Percentiles rank a stretch among this genome's conserved stretches.
Evolutionary conservation across 1,140 invertebrate species (phyloP).

Genomic region (Anagrus nilaparvatae): DNA sequence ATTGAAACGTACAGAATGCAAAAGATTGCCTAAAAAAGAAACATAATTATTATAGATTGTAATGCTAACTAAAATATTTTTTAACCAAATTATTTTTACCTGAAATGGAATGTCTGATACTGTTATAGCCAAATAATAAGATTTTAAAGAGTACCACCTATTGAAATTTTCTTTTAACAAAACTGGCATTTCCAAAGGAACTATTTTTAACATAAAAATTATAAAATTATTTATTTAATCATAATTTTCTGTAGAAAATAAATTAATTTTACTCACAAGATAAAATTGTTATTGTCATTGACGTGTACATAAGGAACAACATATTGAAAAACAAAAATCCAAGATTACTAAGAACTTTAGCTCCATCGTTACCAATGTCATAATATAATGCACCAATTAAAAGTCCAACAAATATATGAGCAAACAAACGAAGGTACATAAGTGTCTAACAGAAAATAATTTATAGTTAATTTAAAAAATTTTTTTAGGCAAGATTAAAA

Average conservation of each 20-base stretch:
- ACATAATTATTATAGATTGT: slow-evolving; percentile 8
- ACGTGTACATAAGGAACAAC: slow-evolving; percentile 96
- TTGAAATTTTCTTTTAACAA: slow-evolving; percentile 93
- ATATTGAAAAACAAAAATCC: slow-evolving; percentile 97
- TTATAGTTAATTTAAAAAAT: not conserved
- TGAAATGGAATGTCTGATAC: slow-evolving; percentile 95
- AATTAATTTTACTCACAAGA: slow-evolving; percentile 75
- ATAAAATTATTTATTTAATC: slow-evolving; percentile 11
- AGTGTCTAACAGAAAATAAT: slow-evolving; percentile 58
- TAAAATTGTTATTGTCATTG: slow-evolving; percentile 95
- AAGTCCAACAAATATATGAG: slow-evolving; percentile 83
- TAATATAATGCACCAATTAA: slow-evolving; percentile 89
- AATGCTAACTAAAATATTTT: slow-evolving; percentile 4
- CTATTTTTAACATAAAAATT: slow-evolving; percentile 50
- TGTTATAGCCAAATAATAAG: slow-evolving; percentile 93
- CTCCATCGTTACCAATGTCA: slow-evolving; percentile 86
- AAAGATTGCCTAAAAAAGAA: slow-evolving; percentile 62
- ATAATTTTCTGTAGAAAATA: slow-evolving; percentile 4
- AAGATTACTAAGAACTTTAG: slow-evolving; percentile 90
- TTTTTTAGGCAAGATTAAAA: not conserved
- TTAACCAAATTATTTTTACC: slow-evolving; percentile 43
- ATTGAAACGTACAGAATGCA: slow-evolving; percentile 88
- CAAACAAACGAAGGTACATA: slow-evolving; percentile 86
- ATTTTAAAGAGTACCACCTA: slow-evolving; percentile 92
- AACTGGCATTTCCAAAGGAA: slow-evolving; percentile 91